Conservation (phyloP, 2,797 vertebrate species). For the Sandelia bainsii region DNA sequence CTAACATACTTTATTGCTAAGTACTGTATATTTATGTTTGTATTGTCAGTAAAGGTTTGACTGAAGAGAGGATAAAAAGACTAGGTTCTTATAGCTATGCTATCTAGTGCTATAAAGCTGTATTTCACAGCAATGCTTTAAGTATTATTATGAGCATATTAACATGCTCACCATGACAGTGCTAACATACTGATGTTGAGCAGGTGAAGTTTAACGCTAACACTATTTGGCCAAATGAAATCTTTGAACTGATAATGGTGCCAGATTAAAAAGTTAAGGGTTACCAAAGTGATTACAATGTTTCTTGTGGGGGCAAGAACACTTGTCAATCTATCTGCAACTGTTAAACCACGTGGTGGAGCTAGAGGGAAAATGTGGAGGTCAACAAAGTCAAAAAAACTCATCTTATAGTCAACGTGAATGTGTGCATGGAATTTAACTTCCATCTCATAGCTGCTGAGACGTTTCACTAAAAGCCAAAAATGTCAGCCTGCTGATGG, state of each 20-base stretch:
- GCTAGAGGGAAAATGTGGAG: background rate
- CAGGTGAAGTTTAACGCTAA: background rate
- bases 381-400: background rate
- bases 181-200: background rate
- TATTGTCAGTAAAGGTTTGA: background rate
- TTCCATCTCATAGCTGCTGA: background rate
- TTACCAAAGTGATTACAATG: too few relatives aligned
- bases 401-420: background rate
- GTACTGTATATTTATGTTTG: background rate
- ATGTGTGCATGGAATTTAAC: background rate
- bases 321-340: background rate
- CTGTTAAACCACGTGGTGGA: background rate
- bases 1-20: conserved; percentile 39
- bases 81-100: background rate
- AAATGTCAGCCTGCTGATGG: background rate
- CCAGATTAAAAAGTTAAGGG: too few relatives aligned
- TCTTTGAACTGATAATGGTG: background rate
- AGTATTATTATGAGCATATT: background rate
- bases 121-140: background rate
- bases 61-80: background rate
- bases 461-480: background rate
- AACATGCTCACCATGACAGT: background rate
- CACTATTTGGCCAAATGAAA: background rate
- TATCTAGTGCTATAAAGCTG: too few relatives aligned
- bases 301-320: too few relatives aligned